Base-by-base conservation (phyloP, 2,797 vertebrate genomes). In the Leptoclinus maculatus region DNA sequence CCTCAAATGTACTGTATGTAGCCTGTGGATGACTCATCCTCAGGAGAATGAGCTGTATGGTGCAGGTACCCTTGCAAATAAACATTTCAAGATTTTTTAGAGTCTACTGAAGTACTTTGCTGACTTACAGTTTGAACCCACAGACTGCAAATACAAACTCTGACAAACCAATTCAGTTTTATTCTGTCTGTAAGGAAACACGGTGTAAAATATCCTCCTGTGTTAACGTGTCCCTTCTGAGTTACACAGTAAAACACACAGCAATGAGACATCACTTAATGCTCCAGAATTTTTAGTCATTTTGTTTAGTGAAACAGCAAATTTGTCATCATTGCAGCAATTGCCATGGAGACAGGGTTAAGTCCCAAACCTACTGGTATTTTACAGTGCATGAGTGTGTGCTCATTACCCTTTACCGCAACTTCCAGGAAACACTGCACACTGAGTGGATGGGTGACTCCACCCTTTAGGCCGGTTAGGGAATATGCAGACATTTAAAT, bases 21-120 rank as follows among this genome's bases (percentile, higher is more conserved):
- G 91, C 80, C 88, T 65, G 90, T 57, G 84, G 91, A 93, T 95
- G 94, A 95, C 91, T 95, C 94, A 95, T 92, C 92, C 92, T 87
- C 82, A 1, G 80, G 89, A 90, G 92, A 89, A 90, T 75, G 83
- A 87, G 86, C 90, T 87, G 87, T 75, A 82, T 84, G 84, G 86
- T 78, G 92, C 94, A 94, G 89, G 94, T 94, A 93, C 85, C 90
- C 89, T 92, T 87, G 92, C 88, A 92, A 91, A 92, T 88, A 93
- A 92, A 93, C 87, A 93, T 87, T 91, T 89, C 92, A 83, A 83
- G 14, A 88, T 90, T 87, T 87, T 89, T 83, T 87, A 84, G 83
- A 74, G 86, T 79, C 80, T 76, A 84, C 82, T 84, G 69, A 84
- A 88, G 87, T 82, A 80, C 87, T 90, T 84, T 82, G 84, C 83